Evolutionary conservation across 2,888 invertebrate genomes (phyloP), one percentile per base, ranked within the genome.

Genomic region (Chrysotoxum bicinctum): DNA sequence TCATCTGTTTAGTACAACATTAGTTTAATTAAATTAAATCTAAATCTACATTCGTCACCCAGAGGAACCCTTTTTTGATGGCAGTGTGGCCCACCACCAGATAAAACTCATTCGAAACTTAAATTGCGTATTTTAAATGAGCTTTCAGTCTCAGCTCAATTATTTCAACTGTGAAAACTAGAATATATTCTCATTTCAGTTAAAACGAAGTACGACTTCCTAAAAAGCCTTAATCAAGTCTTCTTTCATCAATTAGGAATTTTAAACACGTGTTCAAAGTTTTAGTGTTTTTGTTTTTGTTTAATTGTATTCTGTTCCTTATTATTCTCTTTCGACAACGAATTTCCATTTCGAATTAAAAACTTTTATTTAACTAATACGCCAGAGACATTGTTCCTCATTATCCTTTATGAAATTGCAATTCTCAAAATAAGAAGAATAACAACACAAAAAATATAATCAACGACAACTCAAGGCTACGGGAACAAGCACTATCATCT

Each of bases 381-480:
- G 30, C 64, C 64, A 45, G 7, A 43, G 16, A 64, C 30, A 45
- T 45, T 45, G 58, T 62, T 62, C 12, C 62, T 62, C 56, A 74
- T 50, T 43, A 79, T 68, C 58, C 74, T 74, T 68, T 60, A 16
- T 35, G 6, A 64, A 76, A 48, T 37, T 58, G 56, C 66, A 50
- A 50, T 62, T 40, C 26, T 32, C 30, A n/a, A 52, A 54, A 69
- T 12, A 37, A 68, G 5, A 26, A 26, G 3, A 26, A 48, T 21
- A 16, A 48, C 23, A 50, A 23, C 7, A 56, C n/a, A 50, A 48
- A 16, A 60, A 73, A 43, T 70, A 75, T 74, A 84, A 84, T 84
- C 80, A 84, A 84, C 83, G 60, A 52, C 62, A 58, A 50, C 84
- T 80, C 84, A 84, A 84, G 84, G 84, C 79, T 83, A 68, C 45